Percentiles rank a stretch among this genome's conserved stretches.
Conservation (phyloP, 2,797 vertebrate species). For the Thunnus albacares region DNA sequence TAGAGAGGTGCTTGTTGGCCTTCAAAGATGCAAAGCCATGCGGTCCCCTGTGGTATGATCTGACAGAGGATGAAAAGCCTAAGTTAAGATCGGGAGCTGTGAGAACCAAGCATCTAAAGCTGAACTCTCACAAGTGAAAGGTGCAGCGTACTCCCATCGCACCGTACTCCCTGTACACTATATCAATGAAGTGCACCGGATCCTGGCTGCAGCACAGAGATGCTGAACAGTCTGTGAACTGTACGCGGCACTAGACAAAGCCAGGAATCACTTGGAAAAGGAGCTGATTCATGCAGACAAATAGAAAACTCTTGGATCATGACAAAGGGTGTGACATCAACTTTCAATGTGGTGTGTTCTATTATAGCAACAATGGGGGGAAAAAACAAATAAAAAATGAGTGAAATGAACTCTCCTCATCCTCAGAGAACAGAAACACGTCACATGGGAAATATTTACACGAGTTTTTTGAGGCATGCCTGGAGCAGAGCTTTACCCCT, state of each 20-base stretch:
- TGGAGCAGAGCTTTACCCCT: constrained; percentile 35
- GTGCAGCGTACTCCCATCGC: constrained; percentile 14
- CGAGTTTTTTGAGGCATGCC: constrained; percentile 28
- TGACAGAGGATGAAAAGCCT: constrained; percentile 67
- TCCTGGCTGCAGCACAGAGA: constrained; percentile 21
- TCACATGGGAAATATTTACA: constrained; percentile 46
- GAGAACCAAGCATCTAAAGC: constrained; percentile 50
- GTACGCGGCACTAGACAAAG: constrained; percentile 10
- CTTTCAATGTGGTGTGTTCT: background rate
- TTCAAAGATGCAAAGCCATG: constrained; percentile 54
- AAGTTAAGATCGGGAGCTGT: constrained; percentile 50
- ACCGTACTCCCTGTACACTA: constrained; percentile 4
- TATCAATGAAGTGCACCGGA: constrained; percentile 24
- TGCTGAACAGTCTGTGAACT: constrained; percentile 10
- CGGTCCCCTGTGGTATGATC: constrained; percentile 50
- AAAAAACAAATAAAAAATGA: constrained; percentile 3
- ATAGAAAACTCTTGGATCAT: background rate
- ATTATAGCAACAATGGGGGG: background rate
- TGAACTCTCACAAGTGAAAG: constrained; percentile 55
- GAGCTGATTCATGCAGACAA: constrained; percentile 36
- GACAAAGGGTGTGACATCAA: background rate
- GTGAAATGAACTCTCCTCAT: background rate
- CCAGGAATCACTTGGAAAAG: constrained; percentile 4
- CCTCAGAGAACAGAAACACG: constrained; percentile 13
- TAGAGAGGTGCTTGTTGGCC: constrained; percentile 67